Conservation (phyloP, 2,888 invertebrate genomes). For the Melanotus villosus region DNA sequence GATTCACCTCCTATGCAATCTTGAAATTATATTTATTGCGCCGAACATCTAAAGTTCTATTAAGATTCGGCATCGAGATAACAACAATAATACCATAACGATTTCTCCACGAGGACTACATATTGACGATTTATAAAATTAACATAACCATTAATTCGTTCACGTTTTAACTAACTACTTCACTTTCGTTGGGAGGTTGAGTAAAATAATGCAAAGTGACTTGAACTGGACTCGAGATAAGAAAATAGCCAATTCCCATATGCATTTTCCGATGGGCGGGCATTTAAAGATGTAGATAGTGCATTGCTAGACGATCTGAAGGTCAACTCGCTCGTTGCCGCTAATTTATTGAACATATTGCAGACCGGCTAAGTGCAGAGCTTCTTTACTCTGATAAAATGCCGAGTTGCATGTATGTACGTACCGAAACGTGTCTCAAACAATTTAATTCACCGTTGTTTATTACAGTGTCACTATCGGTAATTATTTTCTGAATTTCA, state of each 20-base stretch:
- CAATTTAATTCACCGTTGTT: conserved; percentile 10
- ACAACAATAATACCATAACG: too few species aligned
- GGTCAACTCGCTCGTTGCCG: conserved; percentile 32
- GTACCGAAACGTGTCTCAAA: conserved; percentile 11
- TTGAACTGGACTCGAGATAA: conserved; percentile 21
- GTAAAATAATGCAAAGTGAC: conserved; percentile 21
- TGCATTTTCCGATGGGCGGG: conserved; percentile 22
- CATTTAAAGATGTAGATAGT: conserved; percentile 30
- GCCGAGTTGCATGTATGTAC: conserved; percentile 7
- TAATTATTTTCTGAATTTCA: neutral
- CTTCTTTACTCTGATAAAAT: conserved; percentile 25
- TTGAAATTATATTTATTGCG: too few species aligned
- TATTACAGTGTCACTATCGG: neutral
- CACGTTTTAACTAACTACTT: neutral
- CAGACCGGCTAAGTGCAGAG: conserved; percentile 18
- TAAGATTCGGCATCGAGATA: too few species aligned
- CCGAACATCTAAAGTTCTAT: too few species aligned
- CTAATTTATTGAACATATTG: conserved; percentile 33
- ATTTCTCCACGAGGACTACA: too few species aligned
- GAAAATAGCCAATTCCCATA: conserved; percentile 34
- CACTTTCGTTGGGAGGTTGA: neutral
- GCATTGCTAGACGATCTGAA: conserved; percentile 27
- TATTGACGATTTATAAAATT: neutral
- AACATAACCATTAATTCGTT: neutral
- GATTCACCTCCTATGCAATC: too few species aligned